Conservation (phyloP, 2,113 vertebrate species). For the Tyrannus savana region DNA sequence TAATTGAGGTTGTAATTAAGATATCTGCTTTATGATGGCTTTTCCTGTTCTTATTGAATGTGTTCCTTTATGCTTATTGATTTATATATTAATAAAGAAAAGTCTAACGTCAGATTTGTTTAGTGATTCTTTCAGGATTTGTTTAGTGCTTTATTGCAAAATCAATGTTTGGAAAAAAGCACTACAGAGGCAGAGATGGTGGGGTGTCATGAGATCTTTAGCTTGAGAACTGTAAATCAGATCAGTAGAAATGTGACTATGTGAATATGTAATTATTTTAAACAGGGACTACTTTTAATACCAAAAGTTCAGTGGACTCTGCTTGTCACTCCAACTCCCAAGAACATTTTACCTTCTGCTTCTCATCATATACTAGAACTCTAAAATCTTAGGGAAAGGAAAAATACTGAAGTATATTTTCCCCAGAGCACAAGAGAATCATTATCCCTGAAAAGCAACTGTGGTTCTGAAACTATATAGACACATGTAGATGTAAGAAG, state of each 20-base stretch:
- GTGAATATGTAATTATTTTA: background rate
- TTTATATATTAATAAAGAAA: slow-evolving; percentile 49
- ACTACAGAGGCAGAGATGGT: background rate
- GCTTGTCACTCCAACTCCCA: background rate
- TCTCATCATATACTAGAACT: background rate
- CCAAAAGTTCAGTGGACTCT: background rate
- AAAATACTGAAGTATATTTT: background rate
- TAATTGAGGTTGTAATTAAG: slow-evolving; percentile 55
- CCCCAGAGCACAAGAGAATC: fast-evolving
- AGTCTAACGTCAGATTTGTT: background rate
- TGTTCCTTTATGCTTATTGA: slow-evolving; percentile 33
- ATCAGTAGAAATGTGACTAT: background rate
- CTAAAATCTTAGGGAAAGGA: background rate
- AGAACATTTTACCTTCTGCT: background rate
- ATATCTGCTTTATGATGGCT: background rate
- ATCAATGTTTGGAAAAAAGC: background rate
- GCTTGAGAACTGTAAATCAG: background rate
- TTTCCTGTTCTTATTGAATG: slow-evolving; percentile 24
- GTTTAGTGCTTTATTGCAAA: slow-evolving; percentile 18
- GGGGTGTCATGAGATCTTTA: background rate
- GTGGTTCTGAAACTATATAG: background rate
- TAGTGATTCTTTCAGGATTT: slow-evolving; percentile 28
- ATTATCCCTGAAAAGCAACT: background rate
- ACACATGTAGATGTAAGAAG: background rate
- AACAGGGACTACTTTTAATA: background rate